A percentile compares a stretch with the other conserved stretches of the same genome.
These are phyloP conservation scores for Bombus difficillimus DNA, from an alignment of 1,140 invertebrate genomes.

Conservation along the genomic window DNA sequence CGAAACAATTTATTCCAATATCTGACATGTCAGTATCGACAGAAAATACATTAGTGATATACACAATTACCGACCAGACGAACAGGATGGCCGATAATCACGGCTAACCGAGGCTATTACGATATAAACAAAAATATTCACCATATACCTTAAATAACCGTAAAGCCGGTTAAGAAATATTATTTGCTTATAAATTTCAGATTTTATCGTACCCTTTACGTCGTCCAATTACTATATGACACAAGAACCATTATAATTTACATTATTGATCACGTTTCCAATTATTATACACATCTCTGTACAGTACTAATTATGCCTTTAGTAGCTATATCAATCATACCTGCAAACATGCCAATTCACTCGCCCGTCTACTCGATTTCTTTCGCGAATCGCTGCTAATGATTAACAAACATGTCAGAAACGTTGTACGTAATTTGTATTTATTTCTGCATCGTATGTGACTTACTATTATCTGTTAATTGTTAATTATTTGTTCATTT, in stretches of 20 bases:
- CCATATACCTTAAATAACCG: constrained; percentile 18
- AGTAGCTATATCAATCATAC: no score
- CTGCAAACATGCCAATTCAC: no score
- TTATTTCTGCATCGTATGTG: no score
- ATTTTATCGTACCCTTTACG: not conserved
- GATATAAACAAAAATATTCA: constrained; percentile 39
- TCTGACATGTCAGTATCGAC: constrained; percentile 26
- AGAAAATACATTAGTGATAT: constrained; percentile 24
- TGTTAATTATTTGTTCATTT: no score
- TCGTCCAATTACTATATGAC: not conserved
- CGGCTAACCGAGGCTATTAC: not conserved
- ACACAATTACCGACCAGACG: constrained; percentile 39
- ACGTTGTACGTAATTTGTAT: no score
- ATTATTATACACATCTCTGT: no score
- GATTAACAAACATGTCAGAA: no score
- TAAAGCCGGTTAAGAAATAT: constrained; percentile 34
- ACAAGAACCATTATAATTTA: not conserved
- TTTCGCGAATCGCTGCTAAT: no score
- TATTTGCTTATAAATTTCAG: constrained; percentile 9
- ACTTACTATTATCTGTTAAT: no score
- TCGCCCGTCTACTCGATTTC: no score
- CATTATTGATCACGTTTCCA: no score
- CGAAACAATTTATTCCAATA: constrained; percentile 54
- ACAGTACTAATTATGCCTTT: no score
- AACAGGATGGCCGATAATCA: constrained; percentile 50